A percentile compares a stretch with the other conserved stretches of the same genome.
Conservation (phyloP, 2,888 invertebrate genomes). For the Catocala sponsa region DNA sequence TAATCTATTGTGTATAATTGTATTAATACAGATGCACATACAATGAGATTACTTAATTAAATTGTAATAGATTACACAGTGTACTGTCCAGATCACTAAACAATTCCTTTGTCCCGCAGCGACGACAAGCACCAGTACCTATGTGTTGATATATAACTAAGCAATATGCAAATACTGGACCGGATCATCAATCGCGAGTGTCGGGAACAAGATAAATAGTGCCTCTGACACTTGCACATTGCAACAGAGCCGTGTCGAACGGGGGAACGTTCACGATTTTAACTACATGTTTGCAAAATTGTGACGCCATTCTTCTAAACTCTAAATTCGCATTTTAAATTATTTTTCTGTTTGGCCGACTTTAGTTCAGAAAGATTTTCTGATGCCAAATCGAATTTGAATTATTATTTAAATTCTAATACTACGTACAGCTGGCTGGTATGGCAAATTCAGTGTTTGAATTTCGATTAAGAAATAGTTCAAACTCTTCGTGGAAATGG, state of each 20-base stretch:
- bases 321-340: not conserved
- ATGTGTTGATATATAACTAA: slow-evolving; percentile 42
- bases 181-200: slow-evolving; percentile 66
- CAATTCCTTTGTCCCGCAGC: slow-evolving; percentile 11
- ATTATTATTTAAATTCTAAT: no score
- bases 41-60: no score
- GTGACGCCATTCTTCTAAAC: not conserved
- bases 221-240: slow-evolving; percentile 63
- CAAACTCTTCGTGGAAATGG: no score
- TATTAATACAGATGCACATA: no score
- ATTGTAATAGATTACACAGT: not conserved
- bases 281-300: slow-evolving; percentile 6
- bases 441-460: no score
- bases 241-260: slow-evolving; percentile 43
- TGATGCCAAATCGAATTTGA: no score
- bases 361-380: no score
- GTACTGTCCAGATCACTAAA: slow-evolving; percentile 6
- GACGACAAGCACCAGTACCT: slow-evolving; percentile 14
- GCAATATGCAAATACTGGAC: slow-evolving; percentile 72
- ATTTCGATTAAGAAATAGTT: no score
- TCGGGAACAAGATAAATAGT: slow-evolving; percentile 73
- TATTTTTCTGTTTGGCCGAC: not conserved
- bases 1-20: no score
- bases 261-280: slow-evolving; percentile 32
- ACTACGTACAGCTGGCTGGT: no score